Conservation (phyloP, 2,797 vertebrate species). For the Coreius guichenoti region DNA sequence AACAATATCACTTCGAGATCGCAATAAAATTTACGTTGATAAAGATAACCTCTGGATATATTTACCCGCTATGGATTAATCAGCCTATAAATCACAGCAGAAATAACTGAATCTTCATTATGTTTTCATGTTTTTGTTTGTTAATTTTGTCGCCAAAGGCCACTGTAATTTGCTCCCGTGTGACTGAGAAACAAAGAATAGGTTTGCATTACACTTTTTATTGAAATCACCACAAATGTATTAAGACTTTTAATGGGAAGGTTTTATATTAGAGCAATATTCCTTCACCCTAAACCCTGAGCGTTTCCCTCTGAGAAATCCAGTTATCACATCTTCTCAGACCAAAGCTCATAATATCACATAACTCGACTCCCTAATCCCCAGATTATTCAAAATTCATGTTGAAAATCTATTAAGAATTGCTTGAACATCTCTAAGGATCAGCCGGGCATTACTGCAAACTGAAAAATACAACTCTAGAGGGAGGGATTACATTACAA, state of each 20-base stretch:
- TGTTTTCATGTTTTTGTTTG: neutral
- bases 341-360: constrained; percentile 49
- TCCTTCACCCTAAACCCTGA: constrained; percentile 36
- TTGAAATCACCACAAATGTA: constrained; percentile 11
- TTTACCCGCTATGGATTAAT: no score
- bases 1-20: no score
- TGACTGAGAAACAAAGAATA: neutral
- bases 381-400: constrained; percentile 54
- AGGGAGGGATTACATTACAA: constrained; percentile 2
- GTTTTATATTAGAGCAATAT: constrained; percentile 25
- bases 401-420: constrained; percentile 57
- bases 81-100: no score
- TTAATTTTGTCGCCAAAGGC: neutral
- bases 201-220: neutral
- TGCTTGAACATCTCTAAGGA: constrained; percentile 32
- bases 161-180: neutral
- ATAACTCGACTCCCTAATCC: constrained; percentile 47
- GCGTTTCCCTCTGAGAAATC: constrained; percentile 40
- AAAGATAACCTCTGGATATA: no score
- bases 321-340: constrained; percentile 51
- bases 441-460: neutral
- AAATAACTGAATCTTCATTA: neutral
- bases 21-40: no score
- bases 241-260: constrained; percentile 15
- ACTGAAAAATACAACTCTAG: neutral